phyloP scores from a whole-genome alignment of 1,140 invertebrate genomes.

The Bombus soroeensis region DNA sequence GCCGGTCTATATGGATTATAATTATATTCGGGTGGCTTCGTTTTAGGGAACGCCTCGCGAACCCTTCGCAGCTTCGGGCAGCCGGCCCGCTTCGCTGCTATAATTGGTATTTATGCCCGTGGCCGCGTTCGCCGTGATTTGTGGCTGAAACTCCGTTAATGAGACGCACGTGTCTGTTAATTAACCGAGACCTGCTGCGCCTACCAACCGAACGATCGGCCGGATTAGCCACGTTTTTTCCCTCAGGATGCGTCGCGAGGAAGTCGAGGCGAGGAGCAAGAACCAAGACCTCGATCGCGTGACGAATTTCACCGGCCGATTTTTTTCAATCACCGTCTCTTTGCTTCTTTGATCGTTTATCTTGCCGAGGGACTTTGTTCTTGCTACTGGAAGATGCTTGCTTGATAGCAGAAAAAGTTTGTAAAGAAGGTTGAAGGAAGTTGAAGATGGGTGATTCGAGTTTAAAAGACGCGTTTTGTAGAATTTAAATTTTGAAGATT shows the following conservation, averaged over 20 bases:
- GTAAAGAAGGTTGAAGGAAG: not conserved
- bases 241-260: not conserved
- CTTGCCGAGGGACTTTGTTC: slow-evolving; percentile 6
- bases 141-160: slow-evolving; percentile 72
- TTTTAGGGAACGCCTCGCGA: slow-evolving; percentile 61
- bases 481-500: not conserved
- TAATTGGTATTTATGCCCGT: slow-evolving; percentile 74
- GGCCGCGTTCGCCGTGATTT: slow-evolving; percentile 66
- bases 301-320: slow-evolving; percentile 45
- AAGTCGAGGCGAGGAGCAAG: not conserved
- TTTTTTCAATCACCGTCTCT: slow-evolving; percentile 58
- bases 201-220: slow-evolving; percentile 27
- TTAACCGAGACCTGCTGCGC: slow-evolving; percentile 62
- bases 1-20: slow-evolving; percentile 66
- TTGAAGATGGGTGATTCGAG: not conserved
- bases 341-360: slow-evolving; percentile 44
- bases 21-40: slow-evolving; percentile 60
- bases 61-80: slow-evolving; percentile 57
- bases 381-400: not conserved
- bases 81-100: slow-evolving; percentile 30
- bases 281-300: slow-evolving; percentile 26
- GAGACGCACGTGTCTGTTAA: slow-evolving; percentile 74
- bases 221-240: slow-evolving; percentile 45
- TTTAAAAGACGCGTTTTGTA: not conserved
- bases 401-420: not conserved